phyloP scores from a whole-genome alignment of 2,113 vertebrate genomes.

The Notiomystis cincta region DNA sequence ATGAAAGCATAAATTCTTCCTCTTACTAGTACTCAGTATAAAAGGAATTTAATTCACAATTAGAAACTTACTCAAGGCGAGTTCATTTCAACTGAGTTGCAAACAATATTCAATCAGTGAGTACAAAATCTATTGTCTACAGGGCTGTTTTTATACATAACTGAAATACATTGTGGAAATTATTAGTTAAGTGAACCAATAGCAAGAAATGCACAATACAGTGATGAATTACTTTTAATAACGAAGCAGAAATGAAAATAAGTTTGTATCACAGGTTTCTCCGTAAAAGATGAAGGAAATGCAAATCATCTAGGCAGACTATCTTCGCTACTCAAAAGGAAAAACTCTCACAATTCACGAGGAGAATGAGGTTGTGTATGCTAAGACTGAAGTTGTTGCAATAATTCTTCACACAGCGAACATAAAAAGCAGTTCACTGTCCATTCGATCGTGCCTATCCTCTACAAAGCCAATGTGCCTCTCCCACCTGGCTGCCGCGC shows the following conservation, averaged over 20 bases:
- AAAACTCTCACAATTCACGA: neutral
- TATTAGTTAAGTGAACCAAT: neutral
- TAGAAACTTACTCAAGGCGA: neutral
- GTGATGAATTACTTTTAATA: neutral
- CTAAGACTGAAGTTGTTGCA: neutral
- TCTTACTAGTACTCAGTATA: neutral
- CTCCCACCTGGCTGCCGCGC: fast-evolving
- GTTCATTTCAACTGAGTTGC: neutral
- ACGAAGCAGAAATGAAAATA: neutral
- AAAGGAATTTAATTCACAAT: neutral
- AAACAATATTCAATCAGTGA: neutral
- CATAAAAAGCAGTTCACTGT: neutral
- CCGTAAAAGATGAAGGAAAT: neutral
- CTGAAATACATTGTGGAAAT: neutral
- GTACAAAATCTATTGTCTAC: neutral
- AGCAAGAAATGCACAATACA: neutral
- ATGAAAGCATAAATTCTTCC: neutral
- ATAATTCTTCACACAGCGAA: neutral
- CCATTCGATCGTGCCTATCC: neutral
- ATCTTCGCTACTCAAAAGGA: neutral
- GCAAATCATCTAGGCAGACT: neutral
- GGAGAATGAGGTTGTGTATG: neutral
- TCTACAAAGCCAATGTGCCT: neutral
- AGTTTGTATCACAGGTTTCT: neutral
- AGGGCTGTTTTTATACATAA: neutral